Base-by-base conservation (phyloP, 1,140 invertebrate species). In the Drosophila parvula region DNA sequence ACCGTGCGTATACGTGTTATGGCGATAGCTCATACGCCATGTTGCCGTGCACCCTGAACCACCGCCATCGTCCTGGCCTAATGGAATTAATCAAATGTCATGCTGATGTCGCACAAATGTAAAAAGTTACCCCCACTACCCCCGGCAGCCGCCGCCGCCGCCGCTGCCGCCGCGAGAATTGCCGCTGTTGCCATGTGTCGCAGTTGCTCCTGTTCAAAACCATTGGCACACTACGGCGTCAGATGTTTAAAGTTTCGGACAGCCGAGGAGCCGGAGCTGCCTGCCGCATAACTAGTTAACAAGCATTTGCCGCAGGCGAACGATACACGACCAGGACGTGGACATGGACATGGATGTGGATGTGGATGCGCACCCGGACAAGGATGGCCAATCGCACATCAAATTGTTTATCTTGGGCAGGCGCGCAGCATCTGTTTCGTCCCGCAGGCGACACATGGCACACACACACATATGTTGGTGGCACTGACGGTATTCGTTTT, bases 1-100 rank as follows among this genome's bases (percentile, higher is more conserved):
- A 41, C 65, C 0, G 3, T 12, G 67, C 69, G 69, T 59, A 59
- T 71, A 70, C 69, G 65, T 59, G 43, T 8, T 65, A 10, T 43
- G 11, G 12, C 10, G 22, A 74, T 74, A 10, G 12, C 73, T 74
- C 73, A 77, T 73, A 40, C 69, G 69, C 44, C 51, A 14, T 11
- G 44, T 56, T 34, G 73, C 14, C 55, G 34, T 43, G n/a, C 10
- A 4, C 60, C 55, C 44, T 47, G 77, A 74, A 47, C 58, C 63
- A 2, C 22, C 22, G 22, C 22, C 22, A 22, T 22, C 40, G 38
- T 3, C 44, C 22, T n/a, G 16, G 51, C 32, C 68, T 78, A 81
- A 86, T 81, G 64, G 68, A 86, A 84, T 78, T 81, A 78, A 79
- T 58, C 76, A 70, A 83, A 68, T 77, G 81, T 83, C 81, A 84